Base-by-base conservation (phyloP, 2,113 vertebrate species). In the Sapayoa aenigma region DNA sequence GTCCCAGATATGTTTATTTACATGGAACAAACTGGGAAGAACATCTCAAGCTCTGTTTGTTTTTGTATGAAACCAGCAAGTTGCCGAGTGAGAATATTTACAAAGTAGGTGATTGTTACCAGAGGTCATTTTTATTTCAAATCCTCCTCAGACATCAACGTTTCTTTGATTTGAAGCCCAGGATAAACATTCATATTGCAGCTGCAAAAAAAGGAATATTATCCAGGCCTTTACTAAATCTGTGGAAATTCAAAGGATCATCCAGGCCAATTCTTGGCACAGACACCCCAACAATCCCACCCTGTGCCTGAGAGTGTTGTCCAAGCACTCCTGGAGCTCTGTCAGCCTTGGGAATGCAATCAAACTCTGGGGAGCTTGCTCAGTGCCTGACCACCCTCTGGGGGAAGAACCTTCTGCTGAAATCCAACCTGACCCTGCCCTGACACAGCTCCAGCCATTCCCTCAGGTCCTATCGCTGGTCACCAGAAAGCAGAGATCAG, bases 81-180 rank as follows among this genome's bases (percentile, higher is more conserved):
- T 73, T 93, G 49, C 84, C 41, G 42, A 9, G 31, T 27, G 73
- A 0, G 18, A 85, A 15, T 74, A 69, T 66, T 92, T 92, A 77
- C 55, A 79, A 66, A 86, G 37, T 12, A 77, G 46, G 50, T 66
- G 52, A 39, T 24, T 72, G 63, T 92, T 84, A 75, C 39, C 42
- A 68, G 86, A 90, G 47, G 33, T 25, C 9, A 9, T 47, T 92
- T 90, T 92, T 42, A n/a, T 56, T 86, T 84, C 52, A 59, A 84
- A 30, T 47, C 39, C 56, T 80, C 33, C 11, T 46, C 42, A 52
- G 5, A 15, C 39, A 53, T 55, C 10, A 44, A 11, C 31, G 55
- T 71, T 59, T 30, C 37, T 89, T 90, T 95, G 53, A 76, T 93
- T 90, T 73, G 63, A 76, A 85, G 58, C 66, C 47, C 62, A 60